Evolutionary conservation across 2,113 vertebrate genomes (phyloP).

Genomic region (Tachysurus fulvidraco): DNA sequence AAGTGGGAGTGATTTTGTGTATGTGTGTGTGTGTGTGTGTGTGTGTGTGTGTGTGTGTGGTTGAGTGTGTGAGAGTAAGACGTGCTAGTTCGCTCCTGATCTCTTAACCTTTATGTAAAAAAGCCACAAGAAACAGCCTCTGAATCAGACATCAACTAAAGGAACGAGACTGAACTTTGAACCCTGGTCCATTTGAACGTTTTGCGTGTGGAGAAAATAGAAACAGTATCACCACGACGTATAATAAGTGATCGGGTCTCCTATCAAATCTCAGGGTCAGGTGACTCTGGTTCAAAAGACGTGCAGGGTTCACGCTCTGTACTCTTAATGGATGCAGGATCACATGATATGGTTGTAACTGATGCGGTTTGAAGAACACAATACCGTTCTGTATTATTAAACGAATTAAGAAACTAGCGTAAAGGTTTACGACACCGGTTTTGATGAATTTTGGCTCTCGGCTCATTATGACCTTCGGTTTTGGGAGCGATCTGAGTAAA

Average conservation of each 20-base stretch:
- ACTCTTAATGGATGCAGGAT: background rate
- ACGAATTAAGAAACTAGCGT: background rate
- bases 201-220: background rate
- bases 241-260: background rate
- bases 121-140: background rate
- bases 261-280: background rate
- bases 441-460: too few species aligned
- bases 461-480: too few species aligned
- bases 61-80: conserved; percentile 30
- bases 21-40: conserved; percentile 24
- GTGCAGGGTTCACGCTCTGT: background rate
- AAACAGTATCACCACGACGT: background rate
- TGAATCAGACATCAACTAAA: background rate
- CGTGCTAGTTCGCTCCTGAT: conserved; percentile 7
- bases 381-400: background rate
- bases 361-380: background rate
- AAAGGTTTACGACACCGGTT: background rate
- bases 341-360: background rate
- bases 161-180: background rate
- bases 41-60: conserved; percentile 39
- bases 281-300: background rate
- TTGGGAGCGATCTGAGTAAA: too few species aligned
- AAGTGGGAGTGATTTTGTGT: conserved; percentile 44
- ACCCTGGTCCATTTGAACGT: background rate
- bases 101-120: background rate